Evolutionary conservation across 2,113 vertebrate genomes (phyloP).

Genomic region (Hippoglossus stenolepis): DNA sequence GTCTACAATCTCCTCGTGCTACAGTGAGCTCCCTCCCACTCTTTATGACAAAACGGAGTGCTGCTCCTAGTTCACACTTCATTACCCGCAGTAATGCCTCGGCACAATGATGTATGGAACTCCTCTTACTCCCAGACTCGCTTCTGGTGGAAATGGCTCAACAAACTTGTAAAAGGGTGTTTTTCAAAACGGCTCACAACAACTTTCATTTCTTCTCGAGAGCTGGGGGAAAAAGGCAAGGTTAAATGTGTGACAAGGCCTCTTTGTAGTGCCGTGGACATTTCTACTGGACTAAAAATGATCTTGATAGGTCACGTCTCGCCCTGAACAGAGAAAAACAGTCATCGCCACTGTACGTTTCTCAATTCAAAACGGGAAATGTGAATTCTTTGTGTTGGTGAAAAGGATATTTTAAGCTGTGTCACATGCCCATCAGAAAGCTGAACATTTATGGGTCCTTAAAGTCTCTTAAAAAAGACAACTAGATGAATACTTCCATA

Average conservation of each 20-base stretch:
- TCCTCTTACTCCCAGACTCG: conserved; percentile 72
- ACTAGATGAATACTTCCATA: too few species aligned
- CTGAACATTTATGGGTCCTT: too few species aligned
- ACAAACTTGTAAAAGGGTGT: conserved; percentile 68
- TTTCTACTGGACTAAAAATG: not conserved
- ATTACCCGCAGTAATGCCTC: conserved; percentile 82
- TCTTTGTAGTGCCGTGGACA: not conserved
- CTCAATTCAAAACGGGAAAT: not conserved
- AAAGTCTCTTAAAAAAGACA: too few species aligned
- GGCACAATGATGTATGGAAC: conserved; percentile 81
- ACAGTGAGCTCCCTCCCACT: conserved; percentile 69
- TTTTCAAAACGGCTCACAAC: conserved; percentile 21
- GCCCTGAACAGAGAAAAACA: not conserved
- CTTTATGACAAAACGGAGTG: conserved; percentile 80
- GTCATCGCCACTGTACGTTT: not conserved
- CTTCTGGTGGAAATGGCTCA: conserved; percentile 74
- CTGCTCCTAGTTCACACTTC: conserved; percentile 80
- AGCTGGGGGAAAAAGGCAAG: conserved; percentile 1
- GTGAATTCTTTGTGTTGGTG: not conserved
- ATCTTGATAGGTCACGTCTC: not conserved
- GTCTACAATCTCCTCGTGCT: conserved; percentile 75
- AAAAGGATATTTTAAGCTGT: too few species aligned
- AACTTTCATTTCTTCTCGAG: conserved; percentile 54
- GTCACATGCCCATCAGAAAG: too few species aligned
- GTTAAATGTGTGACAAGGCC: not conserved